Evolutionary conservation across 2,797 vertebrate species (phyloP), one percentile per base, ranked within the genome.

Genomic region (Enteromius mattozi): DNA sequence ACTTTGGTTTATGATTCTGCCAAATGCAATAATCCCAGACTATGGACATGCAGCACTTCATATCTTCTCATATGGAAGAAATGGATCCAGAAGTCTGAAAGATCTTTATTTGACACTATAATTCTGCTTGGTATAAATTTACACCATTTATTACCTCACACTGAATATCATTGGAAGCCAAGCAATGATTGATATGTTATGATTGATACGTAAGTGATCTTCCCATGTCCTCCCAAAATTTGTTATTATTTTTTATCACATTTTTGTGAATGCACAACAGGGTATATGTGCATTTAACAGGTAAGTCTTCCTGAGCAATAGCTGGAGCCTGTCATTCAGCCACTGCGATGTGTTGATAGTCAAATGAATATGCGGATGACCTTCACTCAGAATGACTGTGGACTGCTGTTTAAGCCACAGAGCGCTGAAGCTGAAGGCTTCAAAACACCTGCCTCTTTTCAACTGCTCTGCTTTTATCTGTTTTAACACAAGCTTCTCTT

Each of bases 391-490:
- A 80, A 51, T n/a, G 76, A 61, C 56, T 63, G 47, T 19, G 35
- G 72, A 33, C 51, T 54, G 42, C 42, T 30, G 42, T 49, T 49
- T n/a, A 12, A 74, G 45, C 45, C 71, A 51, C 71, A 21, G 47
- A 74, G 45, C 35, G 3, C 19, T 24, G n/a, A 59, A 47, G 45
- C 49, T 10, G 6, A 63, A 82, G 27, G 8, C 40, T 75, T 82
- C 66, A 79, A 47, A 63, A 66, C 59, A 19, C 35, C 37, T 17
- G 42, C 14, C 19, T 80, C 40, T 63, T 42, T 82, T 63, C 13
- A 82, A 35, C 37, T 59, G 27, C 2, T 37, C 40, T 65, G 9
- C 61, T 82, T 72, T 63, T 56, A 82, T 82, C 71, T 37, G 42
- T 51, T 40, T 75, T 40, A 27, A 70, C 47, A 42, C 33, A 27